Conservation (phyloP, 1,140 invertebrate genomes). For the Ceratoteleas bidentatus region DNA sequence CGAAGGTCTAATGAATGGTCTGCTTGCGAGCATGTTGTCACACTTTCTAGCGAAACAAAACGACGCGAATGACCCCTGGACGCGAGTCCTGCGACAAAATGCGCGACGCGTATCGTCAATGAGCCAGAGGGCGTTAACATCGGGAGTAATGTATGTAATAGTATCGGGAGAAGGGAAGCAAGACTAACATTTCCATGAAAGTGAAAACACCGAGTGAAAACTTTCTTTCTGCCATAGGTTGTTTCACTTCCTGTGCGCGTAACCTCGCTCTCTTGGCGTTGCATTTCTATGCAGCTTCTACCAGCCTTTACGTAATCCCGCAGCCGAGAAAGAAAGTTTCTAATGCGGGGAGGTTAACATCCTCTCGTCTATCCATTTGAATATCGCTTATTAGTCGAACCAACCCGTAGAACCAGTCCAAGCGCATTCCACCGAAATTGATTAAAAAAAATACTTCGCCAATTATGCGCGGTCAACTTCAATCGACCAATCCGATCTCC, state of each 20-base stretch:
- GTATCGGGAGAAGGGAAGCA: conserved; percentile 59
- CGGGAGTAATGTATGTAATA: conserved; percentile 67
- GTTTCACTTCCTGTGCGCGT: conserved; percentile 81
- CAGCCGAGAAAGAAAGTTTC: conserved; percentile 73
- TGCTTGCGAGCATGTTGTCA: conserved; percentile 8
- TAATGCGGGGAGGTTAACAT: conserved; percentile 71
- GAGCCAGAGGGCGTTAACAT: conserved; percentile 64
- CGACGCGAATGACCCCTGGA: conserved; percentile 46
- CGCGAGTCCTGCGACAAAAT: conserved; percentile 48
- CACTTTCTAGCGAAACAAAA: conserved; percentile 53
- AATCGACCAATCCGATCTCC: too few relatives aligned
- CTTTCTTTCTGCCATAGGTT: conserved; percentile 80
- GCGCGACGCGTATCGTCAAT: conserved; percentile 57
- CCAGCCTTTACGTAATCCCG: conserved; percentile 65
- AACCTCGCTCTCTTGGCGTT: conserved; percentile 71
- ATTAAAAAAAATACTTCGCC: conserved; percentile 35
- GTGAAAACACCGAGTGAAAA: conserved; percentile 80
- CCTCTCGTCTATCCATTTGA: conserved; percentile 73
- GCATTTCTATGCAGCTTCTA: conserved; percentile 66
- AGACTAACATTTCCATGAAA: conserved; percentile 79
- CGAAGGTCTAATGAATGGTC: neutral
- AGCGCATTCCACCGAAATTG: conserved; percentile 56
- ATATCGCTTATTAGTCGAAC: conserved; percentile 67
- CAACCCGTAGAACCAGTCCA: conserved; percentile 62
- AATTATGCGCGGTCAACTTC: neutral